Evolutionary conservation across 2,113 vertebrate genomes (phyloP).

Genomic region (Bolborhynchus lineola): DNA sequence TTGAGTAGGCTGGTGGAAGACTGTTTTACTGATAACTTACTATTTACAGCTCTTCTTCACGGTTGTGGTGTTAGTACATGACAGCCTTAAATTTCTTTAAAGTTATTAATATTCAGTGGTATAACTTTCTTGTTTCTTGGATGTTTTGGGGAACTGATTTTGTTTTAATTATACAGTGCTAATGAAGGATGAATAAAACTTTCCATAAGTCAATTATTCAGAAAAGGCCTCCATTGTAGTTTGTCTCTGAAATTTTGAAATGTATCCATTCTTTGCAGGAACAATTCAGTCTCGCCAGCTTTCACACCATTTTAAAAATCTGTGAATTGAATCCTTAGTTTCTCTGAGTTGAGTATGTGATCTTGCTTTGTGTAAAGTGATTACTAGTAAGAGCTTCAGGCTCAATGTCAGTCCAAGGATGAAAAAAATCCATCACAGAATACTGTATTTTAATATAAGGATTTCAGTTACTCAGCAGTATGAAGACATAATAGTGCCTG

Average conservation of each 20-base stretch:
- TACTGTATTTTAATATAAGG: slow-evolving; percentile 65
- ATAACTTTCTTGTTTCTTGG: neutral
- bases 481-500: slow-evolving; percentile 46
- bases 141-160: neutral
- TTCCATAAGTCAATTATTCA: neutral
- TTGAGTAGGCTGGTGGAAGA: neutral
- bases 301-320: slow-evolving; percentile 14
- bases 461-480: slow-evolving; percentile 40
- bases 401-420: slow-evolving; percentile 63
- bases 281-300: neutral
- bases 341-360: slow-evolving; percentile 27
- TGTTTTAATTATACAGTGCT: neutral
- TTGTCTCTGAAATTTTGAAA: slow-evolving; percentile 10
- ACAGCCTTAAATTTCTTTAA: neutral
- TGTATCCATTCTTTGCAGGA: neutral
- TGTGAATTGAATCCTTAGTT: slow-evolving; percentile 24
- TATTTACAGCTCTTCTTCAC: neutral
- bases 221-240: neutral
- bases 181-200: neutral
- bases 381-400: slow-evolving; percentile 59
- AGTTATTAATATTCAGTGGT: neutral
- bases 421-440: slow-evolving; percentile 56
- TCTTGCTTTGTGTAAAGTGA: slow-evolving; percentile 60
- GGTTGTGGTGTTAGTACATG: neutral
- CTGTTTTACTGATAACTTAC: neutral